Evolutionary conservation across 2,797 vertebrate genomes (phyloP), one percentile per base, ranked within the genome.

Genomic region (Gymnocypris eckloni): DNA sequence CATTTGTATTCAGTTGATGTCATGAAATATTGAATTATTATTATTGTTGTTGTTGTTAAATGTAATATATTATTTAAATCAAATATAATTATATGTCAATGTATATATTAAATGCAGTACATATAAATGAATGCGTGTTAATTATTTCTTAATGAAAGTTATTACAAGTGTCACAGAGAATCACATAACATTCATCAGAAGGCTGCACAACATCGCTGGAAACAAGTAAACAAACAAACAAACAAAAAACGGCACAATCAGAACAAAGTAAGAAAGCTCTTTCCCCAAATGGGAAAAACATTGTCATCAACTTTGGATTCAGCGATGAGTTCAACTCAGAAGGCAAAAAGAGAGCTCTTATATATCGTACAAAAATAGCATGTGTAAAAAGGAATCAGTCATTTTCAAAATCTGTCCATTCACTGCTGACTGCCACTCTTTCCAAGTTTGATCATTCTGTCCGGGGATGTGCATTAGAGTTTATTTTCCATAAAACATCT

Each of bases 401-500:
- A 59, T 82, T 89, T 87, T 81, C 66, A 80, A 81, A 80, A 67
- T 52, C 33, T 28, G 16, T 48, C 59, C 54, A 11, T 78, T 22
- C 59, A 18, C 56, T 56, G 73, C 78, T 12, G 8, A 79, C n/a
- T 77, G 75, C 71, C 75, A n/a, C 20, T 86, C 81, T 22, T 69
- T 13, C 69, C 45, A 64, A 71, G 64, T 64, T 28, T n/a, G 45
- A 72, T 67, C n/a, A 84, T 22, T 67, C 80, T 25, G 33, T 69
- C 20, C 22, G 25, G 70, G 71, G 13, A 59, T 54, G 72, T 59
- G 76, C 82, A 71, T 15, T 22, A 66, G 77, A 83, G 85, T 88
- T 92, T 95, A 95, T 89, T 98, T 97, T 73, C 96, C 96, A 91
- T 98, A 99, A 92, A 99, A 97, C 98, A 99, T 98, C 93, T 99